Evolutionary conservation across 2,888 invertebrate genomes (phyloP), one percentile per base, ranked within the genome.

Genomic region (Chloroclysta siterata): DNA sequence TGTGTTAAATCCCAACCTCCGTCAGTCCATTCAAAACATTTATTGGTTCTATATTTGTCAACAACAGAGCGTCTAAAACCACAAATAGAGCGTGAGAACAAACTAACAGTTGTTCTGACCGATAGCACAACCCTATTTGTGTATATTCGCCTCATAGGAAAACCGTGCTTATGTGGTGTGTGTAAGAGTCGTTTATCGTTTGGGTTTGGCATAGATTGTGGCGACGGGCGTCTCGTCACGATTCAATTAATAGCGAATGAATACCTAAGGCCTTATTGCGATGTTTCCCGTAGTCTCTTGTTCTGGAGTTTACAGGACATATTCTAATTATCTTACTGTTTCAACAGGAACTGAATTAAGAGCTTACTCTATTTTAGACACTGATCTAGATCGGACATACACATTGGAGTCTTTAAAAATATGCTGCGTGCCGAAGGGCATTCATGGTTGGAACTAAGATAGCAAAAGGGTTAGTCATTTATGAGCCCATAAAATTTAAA

Each of bases 51-150:
- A 75, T 79, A 76, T 78, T 78, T 77, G 71, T 76, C 74, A 73
- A 79, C 75, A 76, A 68, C 77, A 77, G 71, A 71, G 76, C 79
- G 79, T 80, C 79, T 75, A 78, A 79, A 81, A 72, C 76, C 74
- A 80, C 83, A 85, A 87, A 85, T 81, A 82, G 85, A 84, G 79
- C 84, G 83, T 84, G 85, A 82, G 87, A 85, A 84, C 81, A 76
- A 78, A 72, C 74, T 79, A 80, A 78, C 83, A 78, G 80, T 81
- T 81, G 75, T 80, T 80, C 74, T 79, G 73, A 69, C 75, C 75
- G 75, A 79, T 73, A 76, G 64, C 73, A 68, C 73, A 77, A 67
- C 78, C 78, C 79, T 79, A 72, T 51, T 68, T 65, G 53, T 57
- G n/a, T 63, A 22, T 48, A 29, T 4, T 28, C 15, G 29, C 10